Base-by-base conservation (phyloP, 2,888 invertebrate genomes). In the Tiliacea aurago region DNA sequence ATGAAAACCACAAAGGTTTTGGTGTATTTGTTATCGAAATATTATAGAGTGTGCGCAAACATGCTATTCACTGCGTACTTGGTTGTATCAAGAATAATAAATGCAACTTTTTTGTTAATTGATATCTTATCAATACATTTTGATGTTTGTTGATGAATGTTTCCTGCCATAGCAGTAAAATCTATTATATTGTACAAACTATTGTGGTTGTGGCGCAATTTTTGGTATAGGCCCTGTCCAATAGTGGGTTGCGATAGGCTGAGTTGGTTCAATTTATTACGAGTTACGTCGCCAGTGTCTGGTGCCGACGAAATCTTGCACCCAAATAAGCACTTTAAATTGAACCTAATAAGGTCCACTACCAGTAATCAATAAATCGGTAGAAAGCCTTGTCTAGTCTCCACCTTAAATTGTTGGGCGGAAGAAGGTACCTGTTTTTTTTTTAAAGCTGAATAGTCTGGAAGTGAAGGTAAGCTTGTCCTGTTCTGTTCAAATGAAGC, bases 81-180 rank as follows among this genome's bases (percentile, higher is more conserved):
- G 4, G 23, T 33, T n/a, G 10, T 41, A 23, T 62, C 28, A 6
- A 28, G 10, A 51, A 49, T n/a, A 51, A n/a, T 45, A 45, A 68
- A 45, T 56, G 28, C 33, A 58, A 66, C 18, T 66, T 33, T 23
- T 49, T 13, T 43, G 28, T 70, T 47, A 20, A 55, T 43, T 71
- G 18, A 59, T 72, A 43, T 47, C 58, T 33, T 71, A 71, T 51
- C 43, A 4, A 71, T 43, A 33, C 11, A 69, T 41, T 20, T 68
- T 23, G 5, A 28, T 41, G 28, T 23, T 53, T 37, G 51, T 72
- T 37, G 23, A 72, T 51, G 15, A 43, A 73, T 63, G n/a, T 49
- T 58, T 20, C 63, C 43, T 37, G 37, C 37, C n/a, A n/a, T 37
- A 59, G 9, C 15, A 41, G 18, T 41, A 23, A 41, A 61, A 23